Base-by-base conservation (phyloP, 2,113 vertebrate genomes). In the Plotosus lineatus region DNA sequence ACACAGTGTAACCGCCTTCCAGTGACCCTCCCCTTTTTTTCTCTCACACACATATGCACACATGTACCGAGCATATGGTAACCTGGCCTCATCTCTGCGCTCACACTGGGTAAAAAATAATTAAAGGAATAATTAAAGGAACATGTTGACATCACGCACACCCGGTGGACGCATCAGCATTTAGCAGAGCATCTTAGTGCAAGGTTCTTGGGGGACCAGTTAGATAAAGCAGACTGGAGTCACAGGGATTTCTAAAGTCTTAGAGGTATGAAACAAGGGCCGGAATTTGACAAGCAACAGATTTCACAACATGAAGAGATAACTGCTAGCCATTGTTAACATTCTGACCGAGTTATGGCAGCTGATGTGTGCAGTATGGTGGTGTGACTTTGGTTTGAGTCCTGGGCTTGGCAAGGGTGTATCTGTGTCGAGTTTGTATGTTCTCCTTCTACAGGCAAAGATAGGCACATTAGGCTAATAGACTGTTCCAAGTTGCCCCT, bases 51-150 rank as follows among this genome's bases (percentile, higher is more conserved):
- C 68, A 36, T 26, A 21, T n/a, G 19, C 42, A 7, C 11, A 56
- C 42, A 75, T 28, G 33, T 19, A 46, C 48, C 19, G 69, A 23
- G 46, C 69, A 73, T 73, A 73, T 73, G 46, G 28, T 23, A 40
- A 15, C n/a, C 40, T 0, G 4, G 75, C 28, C 44, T 77, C 44
- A 23, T 48, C 44, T 46, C 48, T 84, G 58, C 36, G 66, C 66
- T 81, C 23, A 11, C 36, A 15, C 36, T 28, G 51, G 71, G 74
- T 48, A 61, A 78, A 84, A n/a, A 84, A 66, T 78, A 81, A 81
- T 81, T 81, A 81, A 81, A 71, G 26, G 56, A 77, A 65, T 84
- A 73, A 81, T 81, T 63, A 81, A 73, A 65, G 65, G 36, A 76
- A 65, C 74, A 81, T 36, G 12, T 61, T 73, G 53, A 44, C 53